These are phyloP conservation scores for Dynastes maya DNA, from an alignment of 2,888 invertebrate species.

Conservation along the genomic window DNA sequence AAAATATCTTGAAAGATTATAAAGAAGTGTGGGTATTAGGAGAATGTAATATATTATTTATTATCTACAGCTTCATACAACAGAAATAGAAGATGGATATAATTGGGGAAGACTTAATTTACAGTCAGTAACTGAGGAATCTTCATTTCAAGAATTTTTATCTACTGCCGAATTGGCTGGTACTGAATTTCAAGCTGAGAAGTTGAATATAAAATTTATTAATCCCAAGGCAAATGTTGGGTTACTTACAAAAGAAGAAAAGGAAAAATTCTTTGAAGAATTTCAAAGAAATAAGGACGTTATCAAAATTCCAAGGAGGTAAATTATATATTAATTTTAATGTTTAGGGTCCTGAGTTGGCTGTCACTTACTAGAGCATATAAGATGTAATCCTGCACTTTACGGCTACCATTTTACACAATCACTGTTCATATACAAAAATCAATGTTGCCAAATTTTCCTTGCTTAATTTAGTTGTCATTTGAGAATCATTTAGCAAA, in stretches of 20 bases:
- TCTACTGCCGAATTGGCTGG: conserved; percentile 96
- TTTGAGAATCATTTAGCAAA: too few relatives aligned
- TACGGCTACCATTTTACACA: too few relatives aligned
- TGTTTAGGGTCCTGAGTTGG: too few relatives aligned
- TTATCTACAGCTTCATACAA: conserved; percentile 81
- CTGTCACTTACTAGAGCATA: too few relatives aligned
- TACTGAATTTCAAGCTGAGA: conserved; percentile 94
- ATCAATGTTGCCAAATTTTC: too few relatives aligned
- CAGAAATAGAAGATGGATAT: conserved; percentile 91
- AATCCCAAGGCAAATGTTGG: conserved; percentile 76
- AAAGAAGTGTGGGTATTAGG: background rate
- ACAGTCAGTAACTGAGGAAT: conserved; percentile 95
- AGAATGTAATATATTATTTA: background rate
- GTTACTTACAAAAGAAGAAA: conserved; percentile 76
- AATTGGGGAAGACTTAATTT: conserved; percentile 93
- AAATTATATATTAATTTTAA: conserved; percentile 46
- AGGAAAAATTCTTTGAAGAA: conserved; percentile 70
- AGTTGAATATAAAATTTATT: conserved; percentile 86
- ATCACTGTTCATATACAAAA: too few relatives aligned
- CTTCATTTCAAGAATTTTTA: conserved; percentile 96
- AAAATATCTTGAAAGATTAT: too few relatives aligned
- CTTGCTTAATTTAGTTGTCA: too few relatives aligned
- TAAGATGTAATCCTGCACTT: too few relatives aligned
- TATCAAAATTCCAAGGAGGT: conserved; percentile 88
- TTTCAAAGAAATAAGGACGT: conserved; percentile 76